Evolutionary conservation across 2,888 invertebrate species (phyloP).

Genomic region (Drosophila infuscata): DNA sequence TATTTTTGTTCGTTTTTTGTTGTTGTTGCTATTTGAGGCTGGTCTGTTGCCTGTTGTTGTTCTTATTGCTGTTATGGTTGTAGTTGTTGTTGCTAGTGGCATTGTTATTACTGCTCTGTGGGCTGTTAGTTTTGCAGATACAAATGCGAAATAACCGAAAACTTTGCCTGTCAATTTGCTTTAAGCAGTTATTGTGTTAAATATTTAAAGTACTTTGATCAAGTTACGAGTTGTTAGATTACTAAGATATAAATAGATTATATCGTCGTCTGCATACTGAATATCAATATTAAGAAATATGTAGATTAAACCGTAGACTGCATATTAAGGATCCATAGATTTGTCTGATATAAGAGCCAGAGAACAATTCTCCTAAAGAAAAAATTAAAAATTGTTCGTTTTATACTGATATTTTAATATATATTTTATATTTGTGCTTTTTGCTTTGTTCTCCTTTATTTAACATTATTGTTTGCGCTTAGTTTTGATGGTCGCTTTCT

Average conservation of each 20-base stretch:
- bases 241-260: too few relatives aligned
- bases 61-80: conserved; percentile 2
- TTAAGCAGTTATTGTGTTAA: conserved; percentile 56
- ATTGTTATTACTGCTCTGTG: conserved; percentile 12
- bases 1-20: conserved; percentile 27
- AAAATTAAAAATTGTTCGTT: too few relatives aligned
- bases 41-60: conserved; percentile 5
- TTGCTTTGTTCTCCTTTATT: not conserved
- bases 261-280: too few relatives aligned
- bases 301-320: too few relatives aligned
- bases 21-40: conserved; percentile 37
- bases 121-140: conserved; percentile 29
- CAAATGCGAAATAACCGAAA: conserved; percentile 46
- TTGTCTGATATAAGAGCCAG: not conserved
- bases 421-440: not conserved
- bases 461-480: not conserved
- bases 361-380: not conserved
- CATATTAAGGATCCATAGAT: too few relatives aligned
- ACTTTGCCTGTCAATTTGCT: conserved; percentile 52
- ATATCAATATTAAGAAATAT: too few relatives aligned
- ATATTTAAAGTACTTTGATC: too few relatives aligned
- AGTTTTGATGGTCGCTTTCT: not conserved
- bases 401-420: not conserved
- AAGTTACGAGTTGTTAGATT: too few relatives aligned
- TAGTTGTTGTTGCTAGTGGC: conserved; percentile 17